These are phyloP conservation scores for Danio rerio DNA, from an alignment of 2,113 vertebrate genomes.

Conservation along the genomic window DNA sequence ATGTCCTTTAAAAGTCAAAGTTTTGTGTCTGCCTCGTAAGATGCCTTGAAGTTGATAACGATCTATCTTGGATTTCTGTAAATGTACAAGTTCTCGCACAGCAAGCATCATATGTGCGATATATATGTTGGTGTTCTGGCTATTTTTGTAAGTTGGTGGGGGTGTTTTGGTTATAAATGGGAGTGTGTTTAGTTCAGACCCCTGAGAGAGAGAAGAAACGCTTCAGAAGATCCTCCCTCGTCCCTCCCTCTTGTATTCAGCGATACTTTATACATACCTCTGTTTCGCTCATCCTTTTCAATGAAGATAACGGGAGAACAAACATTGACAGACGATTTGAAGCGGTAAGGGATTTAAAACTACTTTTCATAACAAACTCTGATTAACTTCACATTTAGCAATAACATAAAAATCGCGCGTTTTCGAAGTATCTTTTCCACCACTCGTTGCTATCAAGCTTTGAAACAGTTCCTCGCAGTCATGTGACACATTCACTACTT, in stretches of 20 bases:
- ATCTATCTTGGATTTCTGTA: no score
- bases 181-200: neutral
- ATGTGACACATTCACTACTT: neutral
- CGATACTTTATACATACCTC: neutral
- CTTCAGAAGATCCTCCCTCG: neutral
- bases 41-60: no score
- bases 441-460: neutral
- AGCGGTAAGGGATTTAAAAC: neutral
- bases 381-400: neutral
- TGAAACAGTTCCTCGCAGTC: neutral
- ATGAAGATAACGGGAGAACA: neutral
- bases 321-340: neutral
- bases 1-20: no score
- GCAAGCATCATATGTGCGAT: no score
- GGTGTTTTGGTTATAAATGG: neutral
- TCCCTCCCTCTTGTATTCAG: neutral
- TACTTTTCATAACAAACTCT: neutral
- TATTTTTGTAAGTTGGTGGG: neutral
- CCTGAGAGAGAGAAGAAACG: neutral
- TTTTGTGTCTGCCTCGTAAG: no score
- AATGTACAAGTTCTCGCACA: no score
- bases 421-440: neutral
- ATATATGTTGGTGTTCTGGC: neutral
- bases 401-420: neutral
- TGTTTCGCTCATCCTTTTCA: neutral